phyloP scores from a whole-genome alignment of 2,888 invertebrate genomes.

The Spisula subtruncata region DNA sequence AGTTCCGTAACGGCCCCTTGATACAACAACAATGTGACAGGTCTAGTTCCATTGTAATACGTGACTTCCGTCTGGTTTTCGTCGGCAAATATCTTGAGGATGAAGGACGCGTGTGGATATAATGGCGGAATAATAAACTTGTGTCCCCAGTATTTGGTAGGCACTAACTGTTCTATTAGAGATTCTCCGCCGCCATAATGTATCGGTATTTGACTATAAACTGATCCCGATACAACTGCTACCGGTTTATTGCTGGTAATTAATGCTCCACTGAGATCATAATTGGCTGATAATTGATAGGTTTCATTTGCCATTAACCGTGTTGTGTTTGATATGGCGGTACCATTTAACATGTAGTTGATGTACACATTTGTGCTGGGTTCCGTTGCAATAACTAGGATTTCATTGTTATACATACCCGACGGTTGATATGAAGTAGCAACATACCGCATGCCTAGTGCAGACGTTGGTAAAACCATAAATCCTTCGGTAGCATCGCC shows the following conservation, averaged over 20 bases:
- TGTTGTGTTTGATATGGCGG: not conserved
- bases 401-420: not conserved
- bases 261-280: conserved; percentile 20
- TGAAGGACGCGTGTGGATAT: not conserved
- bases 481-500: conserved; percentile 21
- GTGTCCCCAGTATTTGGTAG: conserved; percentile 18
- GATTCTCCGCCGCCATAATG: not conserved
- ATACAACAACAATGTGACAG: no score
- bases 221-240: conserved; percentile 26
- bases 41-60: conserved; percentile 14
- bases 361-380: conserved; percentile 8
- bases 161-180: conserved; percentile 30
- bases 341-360: not conserved
- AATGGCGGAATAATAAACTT: conserved; percentile 23
- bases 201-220: conserved; percentile 5
- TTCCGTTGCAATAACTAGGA: conserved; percentile 22
- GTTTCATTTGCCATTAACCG: conserved; percentile 24
- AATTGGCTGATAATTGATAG: not conserved
- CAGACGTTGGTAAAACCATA: not conserved
- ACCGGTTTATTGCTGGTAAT: conserved; percentile 31
- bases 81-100: not conserved
- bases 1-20: not conserved
- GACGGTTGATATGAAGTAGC: not conserved
- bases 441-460: conserved; percentile 15
- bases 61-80: conserved; percentile 10